Percentiles rank a stretch among this genome's conserved stretches.
phyloP scores from a whole-genome alignment of 2,888 invertebrate species.

The Scaeva pyrastri region DNA sequence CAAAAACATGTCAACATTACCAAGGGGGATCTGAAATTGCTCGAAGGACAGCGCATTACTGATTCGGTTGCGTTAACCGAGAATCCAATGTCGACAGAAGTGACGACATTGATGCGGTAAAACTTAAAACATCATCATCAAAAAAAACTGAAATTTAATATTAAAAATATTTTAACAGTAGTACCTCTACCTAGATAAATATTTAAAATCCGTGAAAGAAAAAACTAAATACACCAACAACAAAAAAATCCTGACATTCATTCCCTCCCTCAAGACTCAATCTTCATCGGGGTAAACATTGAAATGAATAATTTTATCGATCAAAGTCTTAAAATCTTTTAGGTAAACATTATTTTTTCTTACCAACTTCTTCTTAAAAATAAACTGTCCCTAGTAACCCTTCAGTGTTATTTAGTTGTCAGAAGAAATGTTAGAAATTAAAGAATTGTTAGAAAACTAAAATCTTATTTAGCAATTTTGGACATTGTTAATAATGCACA shows the following conservation, averaged over 20 bases:
- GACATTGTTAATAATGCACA: no score
- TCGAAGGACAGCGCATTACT: constrained; percentile 79
- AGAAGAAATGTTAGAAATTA: no score
- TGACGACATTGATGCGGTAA: constrained; percentile 82
- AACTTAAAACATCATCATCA: constrained; percentile 80
- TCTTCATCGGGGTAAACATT: background rate
- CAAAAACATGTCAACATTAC: constrained; percentile 80
- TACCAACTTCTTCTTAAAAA: no score
- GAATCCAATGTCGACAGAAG: constrained; percentile 82
- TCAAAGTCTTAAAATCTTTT: no score
- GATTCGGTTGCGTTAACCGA: constrained; percentile 83
- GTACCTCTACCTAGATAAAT: no score
- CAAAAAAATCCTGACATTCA: constrained; percentile 4
- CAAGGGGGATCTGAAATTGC: constrained; percentile 81
- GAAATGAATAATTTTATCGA: no score
- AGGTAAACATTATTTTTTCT: no score
- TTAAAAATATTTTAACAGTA: background rate
- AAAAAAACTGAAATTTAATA: constrained; percentile 16
- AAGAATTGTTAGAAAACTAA: no score
- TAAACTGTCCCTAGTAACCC: no score
- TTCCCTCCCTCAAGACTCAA: background rate
- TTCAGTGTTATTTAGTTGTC: no score
- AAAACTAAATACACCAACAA: constrained; percentile 45
- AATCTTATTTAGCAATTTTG: no score
- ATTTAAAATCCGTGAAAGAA: background rate